Evolutionary conservation across 2,113 vertebrate genomes (phyloP), one percentile per base, ranked within the genome.

Genomic region (Marmota flaviventris): DNA sequence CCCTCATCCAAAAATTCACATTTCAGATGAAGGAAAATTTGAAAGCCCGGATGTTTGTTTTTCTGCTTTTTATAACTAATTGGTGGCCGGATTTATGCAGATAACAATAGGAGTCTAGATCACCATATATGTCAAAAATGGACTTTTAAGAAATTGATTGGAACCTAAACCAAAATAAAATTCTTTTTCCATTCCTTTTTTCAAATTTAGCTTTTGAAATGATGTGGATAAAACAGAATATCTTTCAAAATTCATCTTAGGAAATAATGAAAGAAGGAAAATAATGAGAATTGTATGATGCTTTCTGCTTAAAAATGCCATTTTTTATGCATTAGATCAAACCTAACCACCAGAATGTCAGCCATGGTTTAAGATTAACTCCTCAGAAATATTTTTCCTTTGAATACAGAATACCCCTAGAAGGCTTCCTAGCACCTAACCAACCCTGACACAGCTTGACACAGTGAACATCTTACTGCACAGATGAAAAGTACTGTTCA

Each of bases 171-270:
- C 6, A 85, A 91, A 95, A 10, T 56, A 27, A 81, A 86, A 79
- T 32, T 77, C 1, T 53, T 32, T 89, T 73, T 56, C 37, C 18
- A 65, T 79, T 76, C 14, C 14, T 91, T 87, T 96, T 94, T 63
- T 29, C 42, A 95, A 96, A 92, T 63, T 61, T 51, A 89, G 14
- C 12, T 65, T 65, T 93, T 58, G 20, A 96, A 85, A 8, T 69
- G 37, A 48, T 18, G 0, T 34, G 34, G 2, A 61, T 92, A 85
- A 96, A 90, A 86, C 7, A 17, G 39, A 88, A 65, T 25, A 85
- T 63, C 29, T 70, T 86, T 95, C 70, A 86, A 93, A 97, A 78
- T 94, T 58, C 56, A 94, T 16, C 11, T 81, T 13, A 83, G 65
- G 65, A 93, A 95, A 81, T 58, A 94, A 75, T 42, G 75, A 69